Evolutionary conservation across 2,888 invertebrate species (phyloP), one percentile per base, ranked within the genome.

Genomic region (Chorisops tibialis): DNA sequence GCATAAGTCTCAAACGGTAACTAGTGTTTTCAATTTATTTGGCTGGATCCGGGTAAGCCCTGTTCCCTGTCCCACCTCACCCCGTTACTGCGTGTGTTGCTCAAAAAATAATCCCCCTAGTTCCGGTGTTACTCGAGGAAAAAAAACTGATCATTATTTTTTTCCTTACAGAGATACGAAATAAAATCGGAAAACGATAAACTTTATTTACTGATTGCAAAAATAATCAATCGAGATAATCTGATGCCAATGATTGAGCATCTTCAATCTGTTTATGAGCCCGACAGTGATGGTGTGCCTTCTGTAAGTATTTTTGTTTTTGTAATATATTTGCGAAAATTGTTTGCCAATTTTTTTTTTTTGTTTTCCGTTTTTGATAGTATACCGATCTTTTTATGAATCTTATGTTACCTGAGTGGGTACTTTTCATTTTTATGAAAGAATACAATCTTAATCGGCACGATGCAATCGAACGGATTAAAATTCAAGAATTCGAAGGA

Each of bases 391-490:
- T 64, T 11, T 64, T 61, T 61, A 59, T 52, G 52, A 59, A 59
- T 5, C 12, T 61, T 5, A 52, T 66, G 54, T 24, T 59, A 18
- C 66, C 66, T 3, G 63, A 66, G 45, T 66, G 66, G 66, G 49
- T 50, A 4, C 14, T 66, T 7, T 16, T 30, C 11, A 61, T 66
- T 12, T 63, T 64, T 14, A 63, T 62, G 62, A 61, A 63, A n/a
- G 59, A 62, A n/a, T 30, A 43, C 18, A 41, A 52, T 7, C 12
- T 66, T 24, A 19, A 24, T 0, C 51, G 63, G 21, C 43, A 19
- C 5, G 52, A 59, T 14, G 63, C 66, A n/a, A 60, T 65, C 9
- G 37, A 59, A 18, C 48, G 38, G 9, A 59, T 65, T 9, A 41
- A 48, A 39, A 2, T 38, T 11, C 65, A 65, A 35, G 51, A 47